Conservation (phyloP, 2,888 invertebrate species). For the Copidosoma aretas region DNA sequence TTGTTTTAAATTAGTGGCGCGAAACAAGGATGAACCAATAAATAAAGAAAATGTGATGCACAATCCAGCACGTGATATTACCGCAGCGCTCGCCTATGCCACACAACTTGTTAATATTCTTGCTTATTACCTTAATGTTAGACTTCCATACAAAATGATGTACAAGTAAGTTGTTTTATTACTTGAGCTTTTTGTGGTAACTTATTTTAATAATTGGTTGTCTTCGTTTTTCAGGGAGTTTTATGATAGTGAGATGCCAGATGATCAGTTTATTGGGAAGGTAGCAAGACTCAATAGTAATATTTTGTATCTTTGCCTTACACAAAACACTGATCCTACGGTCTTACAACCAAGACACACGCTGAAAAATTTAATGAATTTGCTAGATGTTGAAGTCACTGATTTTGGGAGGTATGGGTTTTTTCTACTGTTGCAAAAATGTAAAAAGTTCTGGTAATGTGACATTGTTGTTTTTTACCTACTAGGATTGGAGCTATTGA, state of each 20-base stretch:
- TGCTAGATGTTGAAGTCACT: conserved; percentile 71
- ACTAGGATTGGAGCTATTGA: conserved; percentile 71
- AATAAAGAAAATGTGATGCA: conserved; percentile 68
- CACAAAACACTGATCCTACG: conserved; percentile 74
- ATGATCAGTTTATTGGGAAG: conserved; percentile 76
- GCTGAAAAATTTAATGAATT: conserved; percentile 74
- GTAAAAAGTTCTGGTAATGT: background rate
- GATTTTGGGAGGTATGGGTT: conserved; percentile 75
- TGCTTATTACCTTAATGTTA: conserved; percentile 82
- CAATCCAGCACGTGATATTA: conserved; percentile 76
- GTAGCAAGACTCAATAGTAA: conserved; percentile 82
- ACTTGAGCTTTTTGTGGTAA: conserved; percentile 14
- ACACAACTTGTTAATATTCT: conserved; percentile 84
- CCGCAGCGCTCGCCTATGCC: conserved; percentile 83
- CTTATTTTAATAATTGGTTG: conserved; percentile 41
- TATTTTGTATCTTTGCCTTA: conserved; percentile 78
- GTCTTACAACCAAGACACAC: conserved; percentile 73
- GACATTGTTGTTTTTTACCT: conserved; percentile 8
- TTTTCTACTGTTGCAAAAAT: background rate
- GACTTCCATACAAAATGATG: conserved; percentile 77
- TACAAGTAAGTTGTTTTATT: conserved; percentile 66
- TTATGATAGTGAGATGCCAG: conserved; percentile 74
- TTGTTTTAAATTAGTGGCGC: conserved; percentile 61
- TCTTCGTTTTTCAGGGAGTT: conserved; percentile 73
- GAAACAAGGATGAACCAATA: conserved; percentile 66